A percentile compares a stretch with the other conserved stretches of the same genome.
phyloP scores from a whole-genome alignment of 2,797 vertebrate genomes.

The Australoheros facetus region DNA sequence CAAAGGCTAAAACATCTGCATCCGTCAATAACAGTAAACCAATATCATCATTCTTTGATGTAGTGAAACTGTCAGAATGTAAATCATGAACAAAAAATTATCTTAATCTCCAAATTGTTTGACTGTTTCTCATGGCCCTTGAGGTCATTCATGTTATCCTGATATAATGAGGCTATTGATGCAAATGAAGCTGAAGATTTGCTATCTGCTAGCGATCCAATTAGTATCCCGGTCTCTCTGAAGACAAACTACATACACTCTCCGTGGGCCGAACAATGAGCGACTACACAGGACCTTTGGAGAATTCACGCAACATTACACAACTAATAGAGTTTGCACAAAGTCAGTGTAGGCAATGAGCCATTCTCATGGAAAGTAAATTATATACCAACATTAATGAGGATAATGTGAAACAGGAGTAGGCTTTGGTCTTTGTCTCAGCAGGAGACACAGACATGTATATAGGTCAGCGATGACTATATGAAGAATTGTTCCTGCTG shows the following conservation, averaged over 20 bases:
- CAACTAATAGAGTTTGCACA: conserved; percentile 57
- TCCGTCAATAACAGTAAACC: conserved; percentile 13
- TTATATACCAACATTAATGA: conserved; percentile 55
- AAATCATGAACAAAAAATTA: not conserved
- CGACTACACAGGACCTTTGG: conserved; percentile 10
- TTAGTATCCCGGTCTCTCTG: conserved; percentile 36
- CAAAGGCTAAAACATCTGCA: conserved; percentile 30
- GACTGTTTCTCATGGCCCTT: conserved; percentile 13
- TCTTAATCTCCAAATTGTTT: not conserved
- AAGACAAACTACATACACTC: conserved; percentile 12
- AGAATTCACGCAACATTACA: conserved; percentile 62
- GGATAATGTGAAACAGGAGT: conserved; percentile 29
- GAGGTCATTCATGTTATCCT: conserved; percentile 27
- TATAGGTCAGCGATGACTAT: conserved; percentile 59
- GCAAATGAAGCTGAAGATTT: conserved; percentile 41
- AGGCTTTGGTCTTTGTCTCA: conserved; percentile 34
- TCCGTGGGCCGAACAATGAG: conserved; percentile 20
- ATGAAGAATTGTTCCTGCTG: conserved; percentile 47
- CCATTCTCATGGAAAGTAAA: conserved; percentile 32
- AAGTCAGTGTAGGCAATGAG: conserved; percentile 59
- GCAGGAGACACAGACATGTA: conserved; percentile 32
- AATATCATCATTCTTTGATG: conserved; percentile 19
- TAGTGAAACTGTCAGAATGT: not conserved
- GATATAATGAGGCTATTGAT: conserved; percentile 34
- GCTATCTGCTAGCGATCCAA: conserved; percentile 37